Base-by-base conservation (phyloP, 2,888 invertebrate genomes). In the Drosophila mettleri region DNA sequence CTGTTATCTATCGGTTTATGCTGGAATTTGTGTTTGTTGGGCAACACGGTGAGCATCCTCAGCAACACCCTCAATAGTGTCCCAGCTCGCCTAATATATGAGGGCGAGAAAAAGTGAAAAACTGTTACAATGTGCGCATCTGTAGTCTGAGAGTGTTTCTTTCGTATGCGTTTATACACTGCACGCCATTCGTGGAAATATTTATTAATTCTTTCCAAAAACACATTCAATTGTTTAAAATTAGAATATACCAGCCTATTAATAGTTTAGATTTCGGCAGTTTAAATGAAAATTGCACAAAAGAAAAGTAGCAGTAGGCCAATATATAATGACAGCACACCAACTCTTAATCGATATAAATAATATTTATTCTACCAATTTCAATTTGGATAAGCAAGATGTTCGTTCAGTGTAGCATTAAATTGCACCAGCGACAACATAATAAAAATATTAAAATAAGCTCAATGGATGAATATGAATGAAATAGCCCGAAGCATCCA, bases 21-120 rank as follows among this genome's bases (percentile, higher is more conserved):
- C 79, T 85, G 85, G 83, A 84, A 84, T 84, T 85, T 84, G 83
- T 83, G 83, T 84, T 85, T 84, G 85, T 85, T 84, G 83, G 82
- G 83, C 84, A 84, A 82, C 82, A 84, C 69, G 69, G 85, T 74
- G 82, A 82, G 83, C 83, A 83, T 83, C 83, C 83, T 83, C 77
- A 76, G 76, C 85, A 82, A 83, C 83, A 83, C 83, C 80, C 83
- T 85, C 78, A 74, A 83, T 82, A 83, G 82, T 80, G 73, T 20
- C 58, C 45, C 60, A 58, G 76, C 62, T 46, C 38, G 58, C 72
- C 73, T 71, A 75, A 78, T 78, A 69, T 52, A 52, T 49, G 53
- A 41, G 33, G 16, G 43, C 27, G 27, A 27, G 71, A 33, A 62
- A 74, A 76, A 77, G 78, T 78, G 70, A 79, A 79, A 76, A 79